Base-by-base conservation (phyloP, 2,888 invertebrate species). In the Tenthredo mesomela region DNA sequence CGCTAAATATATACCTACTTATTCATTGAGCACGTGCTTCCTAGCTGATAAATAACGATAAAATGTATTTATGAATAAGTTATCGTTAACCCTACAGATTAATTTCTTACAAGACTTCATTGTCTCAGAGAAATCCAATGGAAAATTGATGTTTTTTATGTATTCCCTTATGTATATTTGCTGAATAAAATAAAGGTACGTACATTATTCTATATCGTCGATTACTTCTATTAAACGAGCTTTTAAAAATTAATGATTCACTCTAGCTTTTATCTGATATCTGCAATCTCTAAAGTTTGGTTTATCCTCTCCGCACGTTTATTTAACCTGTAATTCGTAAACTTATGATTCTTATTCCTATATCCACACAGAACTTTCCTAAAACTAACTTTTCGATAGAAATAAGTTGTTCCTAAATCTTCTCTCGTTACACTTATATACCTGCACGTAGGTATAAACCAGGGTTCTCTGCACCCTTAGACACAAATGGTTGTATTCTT, bases 1-100 rank as follows among this genome's bases (percentile, higher is more conserved):
- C 10, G 71, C 71, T 73, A 43, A 73, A 73, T 67, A 33, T 67
- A 73, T 15, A 47, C 50, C 18, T n/a, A 77, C 50, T 29, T n/a
- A 77, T 77, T 47, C 33, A 77, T 54, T 33, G 77, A 29, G 54
- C 77, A 54, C 50, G 77, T 77, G 77, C 54, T 77, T 77, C 29
- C 21, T 29, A 18, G 75, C 75, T 54, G 77, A 54, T 54, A 54
- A 54, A 40, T 73, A 40, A n/a, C 43, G 21, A 43, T 5, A n/a
- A n/a, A 73, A 10, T 77, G 47, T 77, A 54, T 77, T 77, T 77
- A 54, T 50, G 33, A 40, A 18, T 29, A 0, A 33, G 21, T 54
- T 33, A 77, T 33, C 54, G 18, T 71, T 40, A n/a, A 37, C 70
- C 21, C 37, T 29, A 18, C 18, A 1, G 29, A 61, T 61, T 25